Evolutionary conservation across 2,797 vertebrate genomes (phyloP).

Genomic region (Macroramphosus scolopax): DNA sequence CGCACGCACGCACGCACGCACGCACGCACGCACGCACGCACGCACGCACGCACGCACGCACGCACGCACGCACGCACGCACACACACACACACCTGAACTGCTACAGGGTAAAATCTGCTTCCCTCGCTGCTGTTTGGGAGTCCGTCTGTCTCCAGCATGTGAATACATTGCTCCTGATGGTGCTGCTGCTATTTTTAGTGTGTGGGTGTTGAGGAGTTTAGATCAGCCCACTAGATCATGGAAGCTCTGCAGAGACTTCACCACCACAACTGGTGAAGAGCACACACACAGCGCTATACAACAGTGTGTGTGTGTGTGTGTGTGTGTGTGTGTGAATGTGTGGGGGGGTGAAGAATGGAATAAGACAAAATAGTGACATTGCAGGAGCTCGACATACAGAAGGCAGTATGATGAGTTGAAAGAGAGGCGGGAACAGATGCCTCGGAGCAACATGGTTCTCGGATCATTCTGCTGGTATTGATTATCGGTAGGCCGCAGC

Average conservation of each 20-base stretch:
- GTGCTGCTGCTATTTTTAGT: slow-evolving; percentile 49
- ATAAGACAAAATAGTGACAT: slow-evolving; percentile 7
- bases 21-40: no score
- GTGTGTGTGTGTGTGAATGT: no score
- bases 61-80: not conserved
- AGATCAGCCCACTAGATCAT: slow-evolving; percentile 48
- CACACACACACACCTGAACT: slow-evolving; percentile 5
- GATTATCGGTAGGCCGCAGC: not conserved
- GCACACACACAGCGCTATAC: slow-evolving; percentile 4
- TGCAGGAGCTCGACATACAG: slow-evolving; percentile 1
- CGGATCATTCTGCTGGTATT: not conserved
- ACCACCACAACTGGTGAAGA: slow-evolving; percentile 16
- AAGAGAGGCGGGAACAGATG: no score
- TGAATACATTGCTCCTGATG: slow-evolving; percentile 26
- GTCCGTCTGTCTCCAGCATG: slow-evolving; percentile 7
- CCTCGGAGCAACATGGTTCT: not conserved
- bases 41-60: no score
- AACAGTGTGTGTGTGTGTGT: no score
- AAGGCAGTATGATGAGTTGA: not conserved
- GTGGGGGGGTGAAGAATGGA: slow-evolving; percentile 7
- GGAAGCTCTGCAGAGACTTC: slow-evolving; percentile 29
- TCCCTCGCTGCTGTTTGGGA: slow-evolving; percentile 18
- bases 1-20: no score
- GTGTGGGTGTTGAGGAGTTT: slow-evolving; percentile 54
- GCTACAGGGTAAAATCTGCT: slow-evolving; percentile 11